Conservation (phyloP, 1,140 invertebrate genomes). For the Nasonia vitripennis region DNA sequence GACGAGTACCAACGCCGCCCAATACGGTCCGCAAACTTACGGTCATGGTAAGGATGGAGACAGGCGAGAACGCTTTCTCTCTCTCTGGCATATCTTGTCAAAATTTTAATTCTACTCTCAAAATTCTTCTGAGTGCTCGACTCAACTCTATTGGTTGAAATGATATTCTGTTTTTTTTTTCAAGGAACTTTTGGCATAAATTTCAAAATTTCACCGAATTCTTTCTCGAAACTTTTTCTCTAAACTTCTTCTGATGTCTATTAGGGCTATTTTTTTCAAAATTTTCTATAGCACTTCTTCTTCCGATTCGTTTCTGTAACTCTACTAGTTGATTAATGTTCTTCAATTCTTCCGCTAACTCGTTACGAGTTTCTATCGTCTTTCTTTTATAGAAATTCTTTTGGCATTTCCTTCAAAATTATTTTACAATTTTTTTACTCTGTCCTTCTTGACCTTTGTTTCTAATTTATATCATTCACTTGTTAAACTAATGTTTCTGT, state of each 20-base stretch:
- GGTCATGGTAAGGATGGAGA: slow-evolving; percentile 68
- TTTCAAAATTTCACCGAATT: slow-evolving; percentile 17
- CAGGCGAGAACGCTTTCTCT: not conserved
- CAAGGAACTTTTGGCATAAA: slow-evolving; percentile 2
- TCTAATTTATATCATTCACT: no score
- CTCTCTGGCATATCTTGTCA: slow-evolving; percentile 12
- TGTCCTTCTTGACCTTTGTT: not conserved
- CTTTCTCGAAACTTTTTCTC: not conserved
- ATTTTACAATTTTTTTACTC: not conserved
- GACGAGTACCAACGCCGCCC: slow-evolving; percentile 65
- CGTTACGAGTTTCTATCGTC: not conserved
- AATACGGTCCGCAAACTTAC: slow-evolving; percentile 62
- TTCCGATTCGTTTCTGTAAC: not conserved
- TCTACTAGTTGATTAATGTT: no score
- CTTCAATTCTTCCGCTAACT: not conserved
- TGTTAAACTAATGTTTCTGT: no score
- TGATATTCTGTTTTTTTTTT: not conserved
- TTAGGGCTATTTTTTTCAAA: not conserved
- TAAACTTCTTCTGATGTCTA: not conserved
- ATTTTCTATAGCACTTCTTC: not conserved
- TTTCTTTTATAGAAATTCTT: not conserved
- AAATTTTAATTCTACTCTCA: not conserved
- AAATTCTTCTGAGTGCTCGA: slow-evolving; percentile 3
- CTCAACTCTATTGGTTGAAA: not conserved
- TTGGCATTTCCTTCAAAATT: not conserved